Evolutionary conservation across 2,113 vertebrate genomes (phyloP), one percentile per base, ranked within the genome.

Genomic region (Cochlearius cochlearius): DNA sequence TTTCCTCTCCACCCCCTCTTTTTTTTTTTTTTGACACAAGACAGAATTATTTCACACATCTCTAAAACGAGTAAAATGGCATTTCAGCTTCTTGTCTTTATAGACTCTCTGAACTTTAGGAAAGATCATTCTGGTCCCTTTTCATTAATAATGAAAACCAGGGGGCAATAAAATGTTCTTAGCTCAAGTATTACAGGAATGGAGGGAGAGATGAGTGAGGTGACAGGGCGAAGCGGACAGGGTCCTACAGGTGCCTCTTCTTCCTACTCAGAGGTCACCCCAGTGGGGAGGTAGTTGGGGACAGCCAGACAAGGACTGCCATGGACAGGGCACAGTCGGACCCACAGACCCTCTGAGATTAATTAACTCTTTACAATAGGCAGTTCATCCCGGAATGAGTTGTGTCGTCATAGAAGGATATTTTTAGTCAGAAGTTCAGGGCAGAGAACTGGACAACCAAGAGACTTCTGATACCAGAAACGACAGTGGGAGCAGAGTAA

Each of bases 71-170:
- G 98, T 98, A 97, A 98, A 98, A 97, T 98, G 98, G 98, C 98
- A 98, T 98, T 98, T 98, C 98, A 97, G 98, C 97, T 98, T 96
- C 97, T 97, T 97, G 97, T 98, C 98, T 98, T 98, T 98, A 98
- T 98, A 98, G 98, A 98, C 98, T 98, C 97, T 98, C 98, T 98
- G 98, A 98, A 98, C 98, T 98, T 98, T 98, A 97, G 95, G 98
- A 98, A 98, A 98, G 98, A 98, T 98, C 98, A 98, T 98, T 97
- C 98, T 95, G 96, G 98, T 98, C 98, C 98, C 98, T 98, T 98
- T 98, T 98, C 98, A 98, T 98, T 98, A 98, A 98, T 98, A 98
- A 98, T 98, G 98, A 98, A 98, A 98, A 98, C 97, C 96, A 98
- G 95, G 96, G 98, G 98, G 98, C 98, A 98, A 98, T 98, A 98